Base-by-base conservation (phyloP, 2,888 invertebrate species). In the Lasius fuliginosus region DNA sequence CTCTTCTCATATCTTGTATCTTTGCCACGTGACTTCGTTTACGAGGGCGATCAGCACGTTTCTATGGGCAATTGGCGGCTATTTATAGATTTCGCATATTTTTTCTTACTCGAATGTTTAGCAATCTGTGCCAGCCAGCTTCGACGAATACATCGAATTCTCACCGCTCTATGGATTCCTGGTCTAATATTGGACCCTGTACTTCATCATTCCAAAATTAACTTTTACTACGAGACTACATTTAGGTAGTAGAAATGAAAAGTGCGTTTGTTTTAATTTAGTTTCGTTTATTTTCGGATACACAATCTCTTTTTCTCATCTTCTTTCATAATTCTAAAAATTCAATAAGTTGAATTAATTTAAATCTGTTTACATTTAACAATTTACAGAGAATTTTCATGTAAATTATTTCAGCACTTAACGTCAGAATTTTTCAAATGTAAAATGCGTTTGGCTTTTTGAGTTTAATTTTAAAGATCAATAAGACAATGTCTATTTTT, bases 71-170 rank as follows among this genome's bases (percentile, higher is more conserved):
- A n/a, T 77, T 77, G n/a, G 30, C n/a, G 11, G n/a, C 68, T 88
- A 88, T 88, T 88, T 88, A 88, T 86, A 88, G 86, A 82, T 74
- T 65, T 27, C 56, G 69, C 68, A 30, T 77, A 56, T 77, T 77
- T 64, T 56, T 53, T 77, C 40, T 56, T 40, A 12, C n/a, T 42
- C 56, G 23, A 68, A 77, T 58, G 69, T 77, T 77, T 77, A 68
- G 69, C 42, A 68, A 77, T 68, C 30, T 65, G 40, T 76, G 76
- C 33, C 56, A 77, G n/a, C 56, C 15, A 77, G 40, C 27, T 40
- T 68, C 40, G 40, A 42, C 40, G 40, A 77, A 68, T 77, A n/a
- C 40, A 56, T 77, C 12, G 56, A 77, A 68, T 77, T 77, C 53
- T 5, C 11, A 11, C 6, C 30, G 33, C 27, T 30, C 30, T 56